Conservation (phyloP, 2,113 vertebrate genomes). For the Tetrao urogallus region DNA sequence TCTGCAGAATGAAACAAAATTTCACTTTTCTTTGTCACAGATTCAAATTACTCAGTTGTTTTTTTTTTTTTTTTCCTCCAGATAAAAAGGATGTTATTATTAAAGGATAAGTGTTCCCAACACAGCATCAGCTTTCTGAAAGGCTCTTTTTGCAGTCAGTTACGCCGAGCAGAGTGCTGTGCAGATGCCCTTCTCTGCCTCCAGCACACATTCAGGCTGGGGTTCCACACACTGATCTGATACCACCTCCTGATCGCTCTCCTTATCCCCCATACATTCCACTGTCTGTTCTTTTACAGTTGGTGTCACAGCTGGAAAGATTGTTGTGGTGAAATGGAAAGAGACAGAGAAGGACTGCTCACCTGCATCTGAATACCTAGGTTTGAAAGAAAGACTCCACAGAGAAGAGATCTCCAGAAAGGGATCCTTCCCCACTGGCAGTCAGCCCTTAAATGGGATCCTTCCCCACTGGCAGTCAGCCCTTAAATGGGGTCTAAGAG, state of each 20-base stretch:
- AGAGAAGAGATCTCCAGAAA: no score
- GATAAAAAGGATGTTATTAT: background rate
- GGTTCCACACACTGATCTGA: background rate
- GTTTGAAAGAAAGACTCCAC: no score
- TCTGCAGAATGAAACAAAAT: background rate
- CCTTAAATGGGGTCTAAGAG: no score
- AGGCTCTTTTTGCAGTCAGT: background rate
- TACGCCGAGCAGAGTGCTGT: background rate
- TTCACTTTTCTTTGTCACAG: background rate
- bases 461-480: no score
- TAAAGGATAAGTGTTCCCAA: background rate
- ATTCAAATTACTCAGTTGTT: conserved; percentile 18
- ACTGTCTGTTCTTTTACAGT: background rate
- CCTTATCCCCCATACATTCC: background rate
- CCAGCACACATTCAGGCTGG: rapidly evolving
- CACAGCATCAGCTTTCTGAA: background rate
- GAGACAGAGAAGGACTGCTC: no score
- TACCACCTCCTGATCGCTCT: background rate
- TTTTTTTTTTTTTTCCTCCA: background rate
- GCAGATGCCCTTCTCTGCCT: background rate
- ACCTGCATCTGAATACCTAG: no score
- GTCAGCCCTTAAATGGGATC: no score
- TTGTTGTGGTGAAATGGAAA: no score
- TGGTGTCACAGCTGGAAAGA: no score
- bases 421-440: no score